These are phyloP conservation scores for Drosophila orosa DNA, from an alignment of 1,140 invertebrate genomes.

Conservation along the genomic window DNA sequence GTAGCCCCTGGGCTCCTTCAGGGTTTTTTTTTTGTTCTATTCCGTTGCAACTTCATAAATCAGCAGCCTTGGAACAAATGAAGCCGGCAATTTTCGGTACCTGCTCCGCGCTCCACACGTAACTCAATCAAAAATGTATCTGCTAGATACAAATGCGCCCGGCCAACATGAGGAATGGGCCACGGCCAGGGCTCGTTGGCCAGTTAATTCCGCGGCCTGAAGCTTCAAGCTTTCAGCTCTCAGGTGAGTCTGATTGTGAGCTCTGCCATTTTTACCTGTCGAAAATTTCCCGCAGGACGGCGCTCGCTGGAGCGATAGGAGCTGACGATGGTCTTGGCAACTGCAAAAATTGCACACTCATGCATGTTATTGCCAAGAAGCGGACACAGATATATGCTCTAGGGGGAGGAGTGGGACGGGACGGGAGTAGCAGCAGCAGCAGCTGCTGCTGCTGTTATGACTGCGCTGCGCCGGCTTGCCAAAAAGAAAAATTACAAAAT, in stretches of 20 bases:
- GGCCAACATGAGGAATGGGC: constrained; percentile 60
- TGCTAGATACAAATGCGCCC: constrained; percentile 68
- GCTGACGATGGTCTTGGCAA: constrained; percentile 68
- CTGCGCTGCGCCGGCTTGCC: constrained; percentile 77
- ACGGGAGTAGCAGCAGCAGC: not conserved
- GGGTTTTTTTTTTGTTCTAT: constrained; percentile 10
- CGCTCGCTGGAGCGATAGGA: constrained; percentile 30
- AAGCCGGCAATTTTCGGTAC: constrained; percentile 57
- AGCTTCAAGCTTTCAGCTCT: constrained; percentile 37
- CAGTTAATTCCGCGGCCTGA: constrained; percentile 49
- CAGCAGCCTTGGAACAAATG: constrained; percentile 68
- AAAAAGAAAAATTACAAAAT: constrained; percentile 83
- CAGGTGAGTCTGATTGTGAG: constrained; percentile 30
- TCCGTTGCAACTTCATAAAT: constrained; percentile 66
- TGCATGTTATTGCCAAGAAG: constrained; percentile 82
- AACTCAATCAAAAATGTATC: constrained; percentile 83
- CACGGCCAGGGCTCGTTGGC: constrained; percentile 37
- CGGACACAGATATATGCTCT: constrained; percentile 69
- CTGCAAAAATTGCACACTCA: constrained; percentile 81
- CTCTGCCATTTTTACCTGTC: constrained; percentile 78
- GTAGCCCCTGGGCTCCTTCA: not conserved
- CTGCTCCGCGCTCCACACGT: constrained; percentile 51
- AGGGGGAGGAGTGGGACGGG: constrained; percentile 1
- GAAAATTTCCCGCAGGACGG: constrained; percentile 81
- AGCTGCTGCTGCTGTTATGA: constrained; percentile 71